Evolutionary conservation across 2,797 vertebrate species (phyloP), one percentile per base, ranked within the genome.

Genomic region (Neosilurus hyrtlii): DNA sequence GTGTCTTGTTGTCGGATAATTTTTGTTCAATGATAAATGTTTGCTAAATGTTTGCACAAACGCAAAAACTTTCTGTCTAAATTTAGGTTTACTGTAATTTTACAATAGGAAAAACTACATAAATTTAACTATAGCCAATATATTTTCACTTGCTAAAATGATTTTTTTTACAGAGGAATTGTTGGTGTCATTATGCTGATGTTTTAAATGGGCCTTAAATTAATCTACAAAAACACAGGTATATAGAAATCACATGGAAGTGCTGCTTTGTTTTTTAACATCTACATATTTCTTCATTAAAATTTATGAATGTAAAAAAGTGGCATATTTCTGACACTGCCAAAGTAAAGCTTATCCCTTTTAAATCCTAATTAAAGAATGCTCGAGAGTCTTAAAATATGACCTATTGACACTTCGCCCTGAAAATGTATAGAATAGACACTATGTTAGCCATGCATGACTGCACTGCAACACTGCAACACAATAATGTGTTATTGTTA

Each of bases 361-460:
- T 71, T 11, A 72, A 26, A 26, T 71, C 67, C 61, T 57, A 52
- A 74, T 51, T 20, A 54, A 74, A 49, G 52, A 56, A 4, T 0
- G 6, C 57, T n/a, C 8, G 14, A 52, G 30, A 43, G 74, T 61
- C 30, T 37, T 11, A 61, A 43, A 37, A 82, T 63, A 82, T 73
- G 59, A 82, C 35, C 80, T 26, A 82, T 63, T 66, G 62, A 66
- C 12, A n/a, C 63, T 54, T 54, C 56, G 61, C 20, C 49, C 72
- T 57, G 72, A 75, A 75, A 75, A 75, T 35, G 26, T 59, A 52
- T 75, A 16, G 52, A 22, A 66, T n/a, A 15, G 9, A 30, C 71
- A 24, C 14, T 11, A 18, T 49, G 61, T 66, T 67, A 65, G 20
- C 51, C 14, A 49, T n/a, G 51, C 63, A 26, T 56, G 24, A 56